Percentiles rank a stretch among this genome's conserved stretches.
Conservation (phyloP, 2,113 vertebrate genomes). For the Oreochromis niloticus region DNA sequence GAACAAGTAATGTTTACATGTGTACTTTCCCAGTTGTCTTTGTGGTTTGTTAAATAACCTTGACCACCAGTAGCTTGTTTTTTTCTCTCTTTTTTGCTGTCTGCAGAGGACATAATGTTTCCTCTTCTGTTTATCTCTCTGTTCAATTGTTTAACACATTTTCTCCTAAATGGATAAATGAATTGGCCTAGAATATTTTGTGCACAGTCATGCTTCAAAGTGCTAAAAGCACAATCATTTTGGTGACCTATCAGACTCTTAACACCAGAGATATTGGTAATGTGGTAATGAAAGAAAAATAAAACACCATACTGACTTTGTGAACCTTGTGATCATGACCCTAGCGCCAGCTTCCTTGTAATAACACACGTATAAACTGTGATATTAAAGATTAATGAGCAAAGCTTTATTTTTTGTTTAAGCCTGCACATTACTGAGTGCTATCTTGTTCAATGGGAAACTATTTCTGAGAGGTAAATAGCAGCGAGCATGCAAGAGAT, state of each 20-base stretch:
- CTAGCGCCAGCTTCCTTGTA: not conserved
- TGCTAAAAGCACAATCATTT: not conserved
- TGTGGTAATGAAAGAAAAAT: not conserved
- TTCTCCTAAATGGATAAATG: not conserved
- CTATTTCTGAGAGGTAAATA: constrained; percentile 29
- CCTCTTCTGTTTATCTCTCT: not conserved
- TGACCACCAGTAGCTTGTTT: not conserved
- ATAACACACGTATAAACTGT: not conserved
- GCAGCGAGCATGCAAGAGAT: constrained; percentile 22
- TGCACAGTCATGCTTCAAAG: not conserved
- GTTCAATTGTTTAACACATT: not conserved
- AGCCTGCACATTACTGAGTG: not conserved
- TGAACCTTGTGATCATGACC: not conserved
- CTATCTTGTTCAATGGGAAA: constrained; percentile 1
- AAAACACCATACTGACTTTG: not conserved
- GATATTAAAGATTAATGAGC: not conserved
- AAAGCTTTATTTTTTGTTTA: not conserved
- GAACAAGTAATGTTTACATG: not conserved
- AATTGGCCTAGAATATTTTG: not conserved
- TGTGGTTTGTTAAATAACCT: not conserved
- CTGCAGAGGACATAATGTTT: not conserved
- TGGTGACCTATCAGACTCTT: not conserved
- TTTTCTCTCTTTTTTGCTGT: not conserved
- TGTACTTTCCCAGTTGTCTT: not conserved
- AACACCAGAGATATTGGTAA: not conserved